Conservation (phyloP, 1,140 invertebrate genomes). For the Berghia stephanieae region DNA sequence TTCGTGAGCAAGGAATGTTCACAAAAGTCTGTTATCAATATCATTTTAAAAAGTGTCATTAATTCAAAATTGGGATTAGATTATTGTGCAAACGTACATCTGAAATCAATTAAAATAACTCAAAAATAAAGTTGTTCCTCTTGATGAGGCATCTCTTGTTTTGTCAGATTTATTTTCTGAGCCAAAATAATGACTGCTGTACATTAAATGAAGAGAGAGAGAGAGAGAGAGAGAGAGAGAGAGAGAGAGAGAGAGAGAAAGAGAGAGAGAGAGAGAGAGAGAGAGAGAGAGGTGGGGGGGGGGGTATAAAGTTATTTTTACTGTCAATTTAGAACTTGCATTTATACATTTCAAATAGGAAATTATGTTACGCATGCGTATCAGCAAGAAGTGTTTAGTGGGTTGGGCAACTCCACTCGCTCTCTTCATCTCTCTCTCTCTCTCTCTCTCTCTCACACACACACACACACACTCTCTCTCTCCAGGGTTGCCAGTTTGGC, state of each 20-base stretch:
- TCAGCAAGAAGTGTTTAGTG: no score
- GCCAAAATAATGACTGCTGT: background rate
- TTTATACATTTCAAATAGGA: background rate
- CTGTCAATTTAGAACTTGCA: background rate
- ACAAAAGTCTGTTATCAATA: no score
- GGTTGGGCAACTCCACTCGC: no score
- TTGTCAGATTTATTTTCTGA: background rate
- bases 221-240: background rate
- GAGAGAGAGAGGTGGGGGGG: conserved; percentile 1
- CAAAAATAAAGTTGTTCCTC: no score
- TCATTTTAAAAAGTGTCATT: no score
- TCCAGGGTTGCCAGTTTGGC: no score
- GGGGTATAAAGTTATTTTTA: background rate
- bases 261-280: conserved; percentile 3
- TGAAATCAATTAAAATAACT: background rate
- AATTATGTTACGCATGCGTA: background rate
- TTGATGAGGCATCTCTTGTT: no score
- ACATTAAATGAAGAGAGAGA: background rate
- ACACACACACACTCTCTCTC: background rate
- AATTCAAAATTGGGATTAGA: no score
- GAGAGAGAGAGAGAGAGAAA: background rate
- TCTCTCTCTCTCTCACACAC: no score
- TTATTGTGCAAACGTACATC: background rate
- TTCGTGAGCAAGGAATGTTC: no score
- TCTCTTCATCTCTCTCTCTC: no score